Conservation (phyloP, 2,888 invertebrate species). For the Leucophora obtusa region DNA sequence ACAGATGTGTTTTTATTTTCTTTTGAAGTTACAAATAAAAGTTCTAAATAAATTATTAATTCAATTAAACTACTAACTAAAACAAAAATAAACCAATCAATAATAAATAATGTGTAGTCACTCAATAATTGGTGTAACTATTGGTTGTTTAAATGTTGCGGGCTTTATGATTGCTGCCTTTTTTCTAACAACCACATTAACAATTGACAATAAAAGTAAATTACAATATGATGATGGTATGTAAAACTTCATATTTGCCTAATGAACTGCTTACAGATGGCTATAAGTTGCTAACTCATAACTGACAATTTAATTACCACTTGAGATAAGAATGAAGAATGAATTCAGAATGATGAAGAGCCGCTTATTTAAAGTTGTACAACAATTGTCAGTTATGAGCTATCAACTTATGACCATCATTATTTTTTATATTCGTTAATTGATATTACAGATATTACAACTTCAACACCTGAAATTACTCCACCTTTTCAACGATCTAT, state of each 20-base stretch:
- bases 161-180: not conserved
- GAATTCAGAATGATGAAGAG: too few relatives aligned
- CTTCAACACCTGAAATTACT: not conserved
- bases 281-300: too few relatives aligned
- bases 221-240: not conserved
- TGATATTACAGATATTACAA: not conserved
- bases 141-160: not conserved
- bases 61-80: not conserved
- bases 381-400: too few relatives aligned
- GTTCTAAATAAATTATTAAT: not conserved
- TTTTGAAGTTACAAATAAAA: not conserved
- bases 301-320: too few relatives aligned
- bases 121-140: not conserved
- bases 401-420: too few relatives aligned
- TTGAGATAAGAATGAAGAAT: too few relatives aligned
- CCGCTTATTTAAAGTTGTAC: too few relatives aligned
- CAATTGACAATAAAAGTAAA: not conserved
- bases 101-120: not conserved
- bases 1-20: not conserved
- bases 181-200: not conserved
- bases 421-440: too few relatives aligned
- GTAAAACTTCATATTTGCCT: not conserved
- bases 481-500: not conserved
- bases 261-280: too few relatives aligned
- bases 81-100: not conserved